These are phyloP conservation scores for Cyanoderma ruficeps DNA, from an alignment of 2,113 vertebrate species.

Conservation along the genomic window DNA sequence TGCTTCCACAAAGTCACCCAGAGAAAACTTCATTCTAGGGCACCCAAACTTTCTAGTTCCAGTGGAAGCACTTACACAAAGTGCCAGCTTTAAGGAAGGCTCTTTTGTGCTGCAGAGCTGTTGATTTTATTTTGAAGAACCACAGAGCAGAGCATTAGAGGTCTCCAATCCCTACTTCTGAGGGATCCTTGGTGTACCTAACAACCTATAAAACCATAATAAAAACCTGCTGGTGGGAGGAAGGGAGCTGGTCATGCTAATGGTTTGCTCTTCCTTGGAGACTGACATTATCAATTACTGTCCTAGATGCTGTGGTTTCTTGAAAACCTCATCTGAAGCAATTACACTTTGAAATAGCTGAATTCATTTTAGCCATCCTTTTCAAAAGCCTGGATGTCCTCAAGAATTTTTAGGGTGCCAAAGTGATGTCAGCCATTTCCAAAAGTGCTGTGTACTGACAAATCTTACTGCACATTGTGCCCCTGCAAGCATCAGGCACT, in stretches of 20 bases:
- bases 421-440: not conserved
- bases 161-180: not conserved
- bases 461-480: not conserved
- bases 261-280: not conserved
- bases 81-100: not conserved
- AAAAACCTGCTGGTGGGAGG: not conserved
- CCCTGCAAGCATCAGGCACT: not conserved
- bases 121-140: not conserved
- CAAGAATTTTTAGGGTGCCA: not conserved
- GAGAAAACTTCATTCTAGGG: not conserved
- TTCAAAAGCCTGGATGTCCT: not conserved
- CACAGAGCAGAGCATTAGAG: not conserved
- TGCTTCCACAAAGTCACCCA: not conserved
- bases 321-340: not conserved
- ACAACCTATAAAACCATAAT: not conserved
- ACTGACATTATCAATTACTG: not conserved
- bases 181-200: not conserved
- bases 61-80: not conserved
- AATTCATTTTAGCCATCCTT: not conserved
- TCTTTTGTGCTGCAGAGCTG: not conserved
- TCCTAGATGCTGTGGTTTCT: not conserved
- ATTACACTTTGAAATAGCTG: not conserved
- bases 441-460: not conserved
- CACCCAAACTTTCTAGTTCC: not conserved
- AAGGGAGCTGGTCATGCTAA: not conserved